phyloP scores from a whole-genome alignment of 1,140 invertebrate genomes.

The Phymorhynchus buccinoides region DNA sequence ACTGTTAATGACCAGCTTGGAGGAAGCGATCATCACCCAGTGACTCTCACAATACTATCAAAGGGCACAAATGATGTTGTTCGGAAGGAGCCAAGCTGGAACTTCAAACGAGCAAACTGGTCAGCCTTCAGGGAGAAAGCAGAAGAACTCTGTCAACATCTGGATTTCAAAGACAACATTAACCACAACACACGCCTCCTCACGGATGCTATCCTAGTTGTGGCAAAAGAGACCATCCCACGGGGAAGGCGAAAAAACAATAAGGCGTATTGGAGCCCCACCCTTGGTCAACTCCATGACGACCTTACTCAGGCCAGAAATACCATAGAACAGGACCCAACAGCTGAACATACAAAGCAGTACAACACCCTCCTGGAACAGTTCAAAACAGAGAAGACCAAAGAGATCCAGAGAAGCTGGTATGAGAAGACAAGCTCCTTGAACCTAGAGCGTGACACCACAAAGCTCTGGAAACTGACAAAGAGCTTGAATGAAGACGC shows the following conservation, averaged over 20 bases:
- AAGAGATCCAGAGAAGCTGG: no score
- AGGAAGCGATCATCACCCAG: background rate
- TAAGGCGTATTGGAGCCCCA: background rate
- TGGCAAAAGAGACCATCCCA: no score
- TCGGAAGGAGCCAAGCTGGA: slow-evolving; percentile 21
- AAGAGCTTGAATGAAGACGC: no score
- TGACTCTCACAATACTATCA: background rate
- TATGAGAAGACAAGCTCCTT: no score
- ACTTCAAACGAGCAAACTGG: slow-evolving; percentile 8
- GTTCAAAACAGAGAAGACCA: no score
- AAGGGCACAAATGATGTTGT: background rate
- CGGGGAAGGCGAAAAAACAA: background rate
- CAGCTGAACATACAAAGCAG: no score
- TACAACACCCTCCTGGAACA: no score
- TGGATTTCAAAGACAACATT: background rate
- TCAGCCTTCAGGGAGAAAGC: background rate
- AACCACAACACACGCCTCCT: background rate
- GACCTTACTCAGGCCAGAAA: no score
- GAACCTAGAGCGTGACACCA: no score
- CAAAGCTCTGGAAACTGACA: no score
- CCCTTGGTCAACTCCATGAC: no score
- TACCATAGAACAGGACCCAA: no score
- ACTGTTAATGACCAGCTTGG: background rate
- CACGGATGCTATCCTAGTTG: background rate
- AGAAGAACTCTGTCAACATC: slow-evolving; percentile 4